Conservation (phyloP, 2,113 vertebrate species). For the Suncus etruscus region DNA sequence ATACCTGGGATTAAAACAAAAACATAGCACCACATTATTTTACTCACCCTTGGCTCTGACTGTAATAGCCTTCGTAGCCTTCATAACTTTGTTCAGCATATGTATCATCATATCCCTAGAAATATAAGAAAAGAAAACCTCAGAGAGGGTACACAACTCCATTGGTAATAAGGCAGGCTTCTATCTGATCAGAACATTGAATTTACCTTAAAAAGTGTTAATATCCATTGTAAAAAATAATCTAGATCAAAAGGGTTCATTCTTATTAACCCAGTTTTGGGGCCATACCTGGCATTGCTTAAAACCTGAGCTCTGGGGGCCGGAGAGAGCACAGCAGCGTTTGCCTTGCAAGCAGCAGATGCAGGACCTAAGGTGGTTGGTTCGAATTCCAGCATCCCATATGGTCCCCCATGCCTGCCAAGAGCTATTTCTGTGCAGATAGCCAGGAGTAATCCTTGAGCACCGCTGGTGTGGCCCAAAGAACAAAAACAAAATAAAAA, state of each 20-base stretch:
- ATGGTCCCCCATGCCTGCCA: no score
- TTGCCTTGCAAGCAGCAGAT: no score
- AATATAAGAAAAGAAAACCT: conserved; percentile 59
- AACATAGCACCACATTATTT: background rate
- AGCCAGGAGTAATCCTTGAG: no score
- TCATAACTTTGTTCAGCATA: conserved; percentile 95
- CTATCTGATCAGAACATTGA: conserved; percentile 6
- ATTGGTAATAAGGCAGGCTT: background rate
- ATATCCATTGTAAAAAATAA: background rate
- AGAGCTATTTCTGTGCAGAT: no score
- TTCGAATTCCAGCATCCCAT: no score
- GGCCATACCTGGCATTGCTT: no score
- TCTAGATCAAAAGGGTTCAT: background rate
- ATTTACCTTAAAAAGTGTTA: conserved; percentile 39
- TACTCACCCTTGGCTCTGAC: conserved; percentile 95
- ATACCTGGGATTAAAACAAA: background rate
- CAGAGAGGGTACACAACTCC: background rate
- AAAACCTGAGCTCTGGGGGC: no score
- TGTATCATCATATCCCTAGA: conserved; percentile 94
- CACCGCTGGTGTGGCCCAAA: no score
- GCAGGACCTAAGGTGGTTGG: no score
- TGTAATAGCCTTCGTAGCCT: conserved; percentile 96
- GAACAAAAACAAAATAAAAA: no score
- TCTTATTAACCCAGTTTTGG: background rate
- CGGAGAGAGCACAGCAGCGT: no score